Evolutionary conservation across 2,113 vertebrate genomes (phyloP).

Genomic region (Aspiorhynchus laticeps): DNA sequence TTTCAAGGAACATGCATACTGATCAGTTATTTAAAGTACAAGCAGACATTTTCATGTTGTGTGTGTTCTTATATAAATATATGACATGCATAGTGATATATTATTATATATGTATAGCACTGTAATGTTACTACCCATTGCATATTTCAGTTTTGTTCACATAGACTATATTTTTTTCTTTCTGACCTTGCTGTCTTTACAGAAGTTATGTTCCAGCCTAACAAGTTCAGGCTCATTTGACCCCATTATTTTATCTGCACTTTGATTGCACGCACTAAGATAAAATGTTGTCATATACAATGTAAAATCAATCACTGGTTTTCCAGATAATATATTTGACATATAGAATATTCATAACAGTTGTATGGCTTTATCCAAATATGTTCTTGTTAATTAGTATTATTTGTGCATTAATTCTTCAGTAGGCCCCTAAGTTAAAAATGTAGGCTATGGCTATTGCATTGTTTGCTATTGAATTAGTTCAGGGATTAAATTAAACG

Average conservation of each 20-base stretch:
- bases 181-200: not conserved
- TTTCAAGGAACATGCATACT: not conserved
- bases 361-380: not conserved
- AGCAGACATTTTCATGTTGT: not conserved
- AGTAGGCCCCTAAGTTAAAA: too few species aligned
- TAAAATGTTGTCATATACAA: too few species aligned
- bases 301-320: not conserved
- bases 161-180: not conserved
- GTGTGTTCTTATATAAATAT: not conserved
- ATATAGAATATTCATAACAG: not conserved
- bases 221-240: constrained; percentile 19
- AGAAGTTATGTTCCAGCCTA: not conserved
- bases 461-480: not conserved
- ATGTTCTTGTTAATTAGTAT: not conserved
- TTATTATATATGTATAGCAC: not conserved
- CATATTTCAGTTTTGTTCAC: constrained; percentile 6
- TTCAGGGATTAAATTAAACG: not conserved
- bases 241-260: not conserved
- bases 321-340: not conserved
- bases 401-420: not conserved
- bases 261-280: not conserved
- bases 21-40: too few species aligned
- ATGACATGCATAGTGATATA: not conserved
- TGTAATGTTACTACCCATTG: not conserved
- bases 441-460: too few species aligned